Evolutionary conservation across 2,113 vertebrate species (phyloP), one percentile per base, ranked within the genome.

Genomic region (Talpa occidentalis): DNA sequence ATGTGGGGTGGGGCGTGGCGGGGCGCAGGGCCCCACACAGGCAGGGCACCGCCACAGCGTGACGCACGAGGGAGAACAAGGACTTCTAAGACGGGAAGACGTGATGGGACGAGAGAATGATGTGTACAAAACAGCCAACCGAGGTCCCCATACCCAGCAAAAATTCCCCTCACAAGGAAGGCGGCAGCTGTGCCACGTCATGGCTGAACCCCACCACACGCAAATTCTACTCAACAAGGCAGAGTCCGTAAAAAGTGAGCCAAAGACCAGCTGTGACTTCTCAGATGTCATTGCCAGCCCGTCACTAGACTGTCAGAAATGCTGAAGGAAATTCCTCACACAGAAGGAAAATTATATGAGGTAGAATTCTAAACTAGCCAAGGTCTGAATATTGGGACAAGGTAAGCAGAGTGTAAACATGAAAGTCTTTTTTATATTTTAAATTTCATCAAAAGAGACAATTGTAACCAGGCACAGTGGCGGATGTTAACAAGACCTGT

Each of bases 161-260:
- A 37, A 70, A 5, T 22, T 2, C 2, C 84, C 59, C 14, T 72
- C 21, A 3, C 19, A 49, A 40, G 17, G 17, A 47, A 6, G 21
- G 52, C 2, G 17, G 11, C 35, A 1, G 0, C 0, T 7, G 19
- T 4, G 5, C 4, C 6, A 10, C 2, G 30, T 60, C 44, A 40
- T 16, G 3, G 19, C 6, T 7, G 10, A 6, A 59, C 17, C 6
- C 14, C 2, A 47, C 1, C 2, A 35, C 0, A 19, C 11, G 9
- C 0, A 21, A 10, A 1, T 5, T 7, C 30, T 0, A 32, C 17
- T 24, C 26, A 1, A 1, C 1, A 2, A 7, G 40, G 59, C n/a
- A 32, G 49, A 4, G 5, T 3, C 12, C 52, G 47, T 24, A 0
- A 3, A 37, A 32, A 35, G 52, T 26, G 0, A 21, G 24, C 4